phyloP scores from a whole-genome alignment of 1,140 invertebrate genomes.

The Monochamus saltuarius region DNA sequence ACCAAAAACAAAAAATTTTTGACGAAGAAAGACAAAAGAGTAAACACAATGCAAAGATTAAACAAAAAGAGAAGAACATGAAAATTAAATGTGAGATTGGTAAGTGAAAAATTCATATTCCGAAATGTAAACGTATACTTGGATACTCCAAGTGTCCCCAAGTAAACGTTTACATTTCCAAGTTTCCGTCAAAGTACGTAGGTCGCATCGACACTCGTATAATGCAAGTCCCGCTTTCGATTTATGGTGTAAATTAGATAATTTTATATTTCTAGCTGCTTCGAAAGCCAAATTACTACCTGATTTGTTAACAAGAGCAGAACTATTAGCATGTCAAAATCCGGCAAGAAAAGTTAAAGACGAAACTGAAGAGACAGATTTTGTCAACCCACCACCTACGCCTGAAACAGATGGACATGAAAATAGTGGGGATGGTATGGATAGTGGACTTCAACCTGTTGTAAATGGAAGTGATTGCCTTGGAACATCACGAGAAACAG shows the following conservation, averaged over 20 bases:
- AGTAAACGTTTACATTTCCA: no score
- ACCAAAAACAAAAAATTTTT: slow-evolving; percentile 73
- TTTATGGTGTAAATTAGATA: neutral
- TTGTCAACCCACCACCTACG: slow-evolving; percentile 75
- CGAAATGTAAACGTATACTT: neutral
- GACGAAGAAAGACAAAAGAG: slow-evolving; percentile 63
- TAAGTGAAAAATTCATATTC: slow-evolving; percentile 30
- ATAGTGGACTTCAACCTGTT: slow-evolving; percentile 31
- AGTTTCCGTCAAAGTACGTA: no score
- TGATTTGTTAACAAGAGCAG: slow-evolving; percentile 58
- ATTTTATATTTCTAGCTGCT: slow-evolving; percentile 28
- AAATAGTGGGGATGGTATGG: slow-evolving; percentile 64
- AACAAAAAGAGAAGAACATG: slow-evolving; percentile 66
- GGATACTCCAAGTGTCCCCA: neutral
- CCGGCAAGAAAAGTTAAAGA: slow-evolving; percentile 50
- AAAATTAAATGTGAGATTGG: slow-evolving; percentile 51
- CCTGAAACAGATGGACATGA: slow-evolving; percentile 73
- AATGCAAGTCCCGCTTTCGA: neutral
- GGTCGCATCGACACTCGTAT: neutral
- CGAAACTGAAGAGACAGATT: slow-evolving; percentile 54
- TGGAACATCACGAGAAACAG: slow-evolving; percentile 20
- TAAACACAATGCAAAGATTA: slow-evolving; percentile 58
- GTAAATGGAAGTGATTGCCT: slow-evolving; percentile 18
- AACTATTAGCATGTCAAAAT: slow-evolving; percentile 56
- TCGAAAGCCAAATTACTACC: slow-evolving; percentile 59